These are phyloP conservation scores for Epinephelus lanceolatus DNA, from an alignment of 2,113 vertebrate genomes.

Conservation along the genomic window DNA sequence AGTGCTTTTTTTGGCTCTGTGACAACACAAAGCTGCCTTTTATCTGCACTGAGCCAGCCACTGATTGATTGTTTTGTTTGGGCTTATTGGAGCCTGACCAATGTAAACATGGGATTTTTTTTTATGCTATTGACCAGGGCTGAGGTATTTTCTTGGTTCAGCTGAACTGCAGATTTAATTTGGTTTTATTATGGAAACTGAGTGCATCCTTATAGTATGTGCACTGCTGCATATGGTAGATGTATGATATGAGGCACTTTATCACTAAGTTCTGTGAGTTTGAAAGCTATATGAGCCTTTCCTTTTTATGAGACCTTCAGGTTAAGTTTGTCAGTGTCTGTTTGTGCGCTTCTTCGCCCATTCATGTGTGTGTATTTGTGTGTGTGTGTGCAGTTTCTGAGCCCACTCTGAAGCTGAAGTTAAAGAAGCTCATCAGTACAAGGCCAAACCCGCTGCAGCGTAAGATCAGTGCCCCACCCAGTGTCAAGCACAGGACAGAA, in stretches of 20 bases:
- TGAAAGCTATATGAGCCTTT: not conserved
- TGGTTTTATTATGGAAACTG: conserved; percentile 23
- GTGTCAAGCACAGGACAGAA: conserved; percentile 87
- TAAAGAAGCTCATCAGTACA: conserved; percentile 91
- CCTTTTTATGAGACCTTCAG: not conserved
- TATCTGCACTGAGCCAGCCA: conserved; percentile 47
- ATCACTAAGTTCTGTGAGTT: conserved; percentile 8
- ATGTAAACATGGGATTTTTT: conserved; percentile 42
- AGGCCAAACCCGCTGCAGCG: conserved; percentile 93
- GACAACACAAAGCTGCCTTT: conserved; percentile 59
- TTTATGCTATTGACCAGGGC: conserved; percentile 24
- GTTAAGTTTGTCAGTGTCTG: not conserved
- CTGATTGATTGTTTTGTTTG: conserved; percentile 69
- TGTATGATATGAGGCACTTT: not conserved
- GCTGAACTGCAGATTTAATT: conserved; percentile 4
- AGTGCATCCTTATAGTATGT: not conserved
- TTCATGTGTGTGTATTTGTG: not conserved
- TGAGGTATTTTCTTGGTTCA: conserved; percentile 36
- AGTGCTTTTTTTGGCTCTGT: conserved; percentile 46
- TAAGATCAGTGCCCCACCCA: conserved; percentile 92
- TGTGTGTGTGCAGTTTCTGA: conserved; percentile 89
- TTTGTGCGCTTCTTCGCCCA: not conserved
- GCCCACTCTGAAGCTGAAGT: conserved; percentile 94
- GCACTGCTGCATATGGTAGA: not conserved
- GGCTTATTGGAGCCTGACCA: conserved; percentile 53